These are phyloP conservation scores for Probosciger aterrimus DNA, from an alignment of 2,113 vertebrate genomes.

Conservation along the genomic window DNA sequence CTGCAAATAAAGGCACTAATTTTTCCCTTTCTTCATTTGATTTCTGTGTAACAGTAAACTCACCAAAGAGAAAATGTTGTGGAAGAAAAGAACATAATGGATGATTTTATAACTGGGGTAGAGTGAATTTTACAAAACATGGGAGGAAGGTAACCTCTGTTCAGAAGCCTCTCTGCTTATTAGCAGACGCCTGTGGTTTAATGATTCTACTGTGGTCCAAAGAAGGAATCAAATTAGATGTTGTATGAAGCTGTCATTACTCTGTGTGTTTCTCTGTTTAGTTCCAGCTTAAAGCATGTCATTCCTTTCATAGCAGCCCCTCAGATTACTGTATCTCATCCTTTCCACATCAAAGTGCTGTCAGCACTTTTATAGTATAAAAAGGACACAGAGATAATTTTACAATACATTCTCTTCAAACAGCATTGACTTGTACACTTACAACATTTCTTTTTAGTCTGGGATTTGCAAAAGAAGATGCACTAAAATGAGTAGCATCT, in stretches of 20 bases:
- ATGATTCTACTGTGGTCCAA: not conserved
- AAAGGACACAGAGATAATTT: conserved; percentile 22
- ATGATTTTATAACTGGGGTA: not conserved
- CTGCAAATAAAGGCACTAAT: not conserved
- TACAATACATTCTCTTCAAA: conserved; percentile 38
- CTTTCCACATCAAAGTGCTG: conserved; percentile 38
- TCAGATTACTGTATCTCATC: conserved; percentile 22
- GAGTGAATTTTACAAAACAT: not conserved
- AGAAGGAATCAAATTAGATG: conserved; percentile 5
- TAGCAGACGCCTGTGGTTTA: conserved; percentile 14
- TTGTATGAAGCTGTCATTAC: conserved; percentile 12
- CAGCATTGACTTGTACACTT: conserved; percentile 4
- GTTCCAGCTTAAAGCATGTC: not conserved
- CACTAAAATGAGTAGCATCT: not conserved
- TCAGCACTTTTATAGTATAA: not conserved
- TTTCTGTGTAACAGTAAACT: not conserved
- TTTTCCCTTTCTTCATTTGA: not conserved
- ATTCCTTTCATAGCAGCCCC: conserved; percentile 25
- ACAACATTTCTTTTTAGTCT: conserved; percentile 1
- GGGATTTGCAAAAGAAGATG: conserved; percentile 3
- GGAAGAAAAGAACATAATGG: not conserved
- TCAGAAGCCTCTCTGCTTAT: conserved; percentile 23
- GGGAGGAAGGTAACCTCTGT: conserved; percentile 11
- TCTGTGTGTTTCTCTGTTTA: not conserved
- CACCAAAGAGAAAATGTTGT: not conserved